These are phyloP conservation scores for Archilochus colubris DNA, from an alignment of 2,113 vertebrate genomes.

Conservation along the genomic window DNA sequence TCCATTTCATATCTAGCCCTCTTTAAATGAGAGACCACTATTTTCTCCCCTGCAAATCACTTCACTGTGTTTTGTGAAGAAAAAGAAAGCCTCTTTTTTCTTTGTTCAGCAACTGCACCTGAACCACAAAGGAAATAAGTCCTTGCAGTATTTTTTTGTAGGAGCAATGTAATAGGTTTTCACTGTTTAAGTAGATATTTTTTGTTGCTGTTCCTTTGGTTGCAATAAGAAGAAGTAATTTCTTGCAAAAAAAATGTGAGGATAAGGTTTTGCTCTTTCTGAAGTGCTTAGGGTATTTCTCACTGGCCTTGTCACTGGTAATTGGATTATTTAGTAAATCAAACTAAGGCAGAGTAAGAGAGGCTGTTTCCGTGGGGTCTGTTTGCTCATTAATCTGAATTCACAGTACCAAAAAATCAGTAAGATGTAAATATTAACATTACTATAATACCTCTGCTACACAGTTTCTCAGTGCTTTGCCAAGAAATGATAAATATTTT, in stretches of 20 bases:
- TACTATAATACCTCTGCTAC: neutral
- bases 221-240: neutral
- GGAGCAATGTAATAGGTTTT: neutral
- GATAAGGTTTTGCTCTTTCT: slow-evolving; percentile 19
- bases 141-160: neutral
- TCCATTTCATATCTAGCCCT: neutral
- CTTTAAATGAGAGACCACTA: neutral
- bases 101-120: slow-evolving; percentile 13
- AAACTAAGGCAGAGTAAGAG: slow-evolving; percentile 43
- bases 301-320: slow-evolving; percentile 53
- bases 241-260: neutral
- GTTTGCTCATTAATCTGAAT: slow-evolving; percentile 45
- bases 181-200: neutral
- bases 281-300: slow-evolving; percentile 37
- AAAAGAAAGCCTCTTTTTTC: neutral
- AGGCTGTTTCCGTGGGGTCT: slow-evolving; percentile 51
- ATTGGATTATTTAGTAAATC: slow-evolving; percentile 69
- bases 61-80: slow-evolving; percentile 24
- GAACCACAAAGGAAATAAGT: neutral
- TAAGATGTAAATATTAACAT: neutral
- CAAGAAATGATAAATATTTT: neutral
- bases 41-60: neutral
- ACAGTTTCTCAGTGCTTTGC: neutral
- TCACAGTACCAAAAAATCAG: slow-evolving; percentile 20
- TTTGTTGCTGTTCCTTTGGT: slow-evolving; percentile 2